These are phyloP conservation scores for Sus cebifrons DNA, from an alignment of 2,797 vertebrate genomes.

Conservation along the genomic window DNA sequence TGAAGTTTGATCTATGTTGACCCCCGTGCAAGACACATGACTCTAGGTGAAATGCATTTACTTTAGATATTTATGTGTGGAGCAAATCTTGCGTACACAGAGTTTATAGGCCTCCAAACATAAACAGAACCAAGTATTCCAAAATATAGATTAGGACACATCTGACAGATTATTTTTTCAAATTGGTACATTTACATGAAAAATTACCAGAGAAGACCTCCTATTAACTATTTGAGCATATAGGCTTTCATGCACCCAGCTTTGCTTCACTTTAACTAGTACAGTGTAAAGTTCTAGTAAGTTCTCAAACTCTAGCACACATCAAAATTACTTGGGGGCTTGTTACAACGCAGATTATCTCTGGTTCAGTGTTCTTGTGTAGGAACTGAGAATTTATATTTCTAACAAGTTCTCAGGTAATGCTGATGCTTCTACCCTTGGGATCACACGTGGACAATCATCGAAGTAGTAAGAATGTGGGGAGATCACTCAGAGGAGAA, in stretches of 20 bases:
- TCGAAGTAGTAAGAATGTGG: not conserved
- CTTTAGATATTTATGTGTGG: slow-evolving; percentile 8
- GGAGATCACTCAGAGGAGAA: not conserved
- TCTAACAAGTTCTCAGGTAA: slow-evolving; percentile 6
- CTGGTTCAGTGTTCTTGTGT: not conserved
- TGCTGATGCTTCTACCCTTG: not conserved
- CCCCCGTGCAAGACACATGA: not conserved
- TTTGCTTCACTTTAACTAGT: not conserved
- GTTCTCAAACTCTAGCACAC: not conserved
- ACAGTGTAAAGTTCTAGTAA: not conserved
- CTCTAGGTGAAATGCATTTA: not conserved
- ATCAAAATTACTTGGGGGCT: not conserved
- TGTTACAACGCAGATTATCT: not conserved
- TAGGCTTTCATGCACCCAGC: not conserved
- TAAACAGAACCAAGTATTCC: not conserved
- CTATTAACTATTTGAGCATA: not conserved
- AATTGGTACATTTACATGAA: not conserved
- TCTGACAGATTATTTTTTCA: not conserved
- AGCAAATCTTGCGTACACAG: not conserved
- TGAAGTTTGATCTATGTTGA: not conserved
- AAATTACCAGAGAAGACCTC: not conserved
- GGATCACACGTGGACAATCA: not conserved
- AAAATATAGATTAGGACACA: slow-evolving; percentile 7
- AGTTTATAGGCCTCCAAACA: not conserved
- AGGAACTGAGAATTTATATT: not conserved